Percentiles rank a stretch among this genome's conserved stretches.
phyloP scores from a whole-genome alignment of 2,888 invertebrate genomes.

The Iselma pallidipennis region DNA sequence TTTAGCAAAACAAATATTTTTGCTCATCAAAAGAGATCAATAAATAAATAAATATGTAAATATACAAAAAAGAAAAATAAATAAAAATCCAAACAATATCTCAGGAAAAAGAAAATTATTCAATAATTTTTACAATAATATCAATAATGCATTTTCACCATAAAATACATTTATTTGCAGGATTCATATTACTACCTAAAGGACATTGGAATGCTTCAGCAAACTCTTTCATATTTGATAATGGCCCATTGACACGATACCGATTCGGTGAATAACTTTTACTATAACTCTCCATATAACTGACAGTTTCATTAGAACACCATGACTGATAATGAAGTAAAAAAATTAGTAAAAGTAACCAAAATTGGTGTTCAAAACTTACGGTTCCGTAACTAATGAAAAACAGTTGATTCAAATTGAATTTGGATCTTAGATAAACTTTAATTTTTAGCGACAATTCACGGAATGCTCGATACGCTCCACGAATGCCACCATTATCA shows the following conservation, averaged over 20 bases:
- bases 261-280: constrained; percentile 43
- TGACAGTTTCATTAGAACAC: constrained; percentile 46
- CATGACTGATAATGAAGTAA: constrained; percentile 48
- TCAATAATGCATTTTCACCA: no score
- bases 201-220: constrained; percentile 51
- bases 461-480: constrained; percentile 47
- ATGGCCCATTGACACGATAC: constrained; percentile 50
- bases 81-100: no score
- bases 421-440: constrained; percentile 14
- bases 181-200: constrained; percentile 49
- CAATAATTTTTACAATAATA: not conserved
- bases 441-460: constrained; percentile 17
- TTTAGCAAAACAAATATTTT: no score
- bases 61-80: no score
- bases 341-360: no score
- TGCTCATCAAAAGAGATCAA: no score
- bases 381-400: constrained; percentile 54
- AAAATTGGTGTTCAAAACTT: no score
- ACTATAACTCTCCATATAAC: constrained; percentile 37
- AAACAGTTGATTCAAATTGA: constrained; percentile 50
- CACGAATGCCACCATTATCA: constrained; percentile 52
- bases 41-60: no score
- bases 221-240: constrained; percentile 54
- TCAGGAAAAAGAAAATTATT: no score
- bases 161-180: constrained; percentile 48